phyloP scores from a whole-genome alignment of 1,140 invertebrate species.

The Drosophila busckii region DNA sequence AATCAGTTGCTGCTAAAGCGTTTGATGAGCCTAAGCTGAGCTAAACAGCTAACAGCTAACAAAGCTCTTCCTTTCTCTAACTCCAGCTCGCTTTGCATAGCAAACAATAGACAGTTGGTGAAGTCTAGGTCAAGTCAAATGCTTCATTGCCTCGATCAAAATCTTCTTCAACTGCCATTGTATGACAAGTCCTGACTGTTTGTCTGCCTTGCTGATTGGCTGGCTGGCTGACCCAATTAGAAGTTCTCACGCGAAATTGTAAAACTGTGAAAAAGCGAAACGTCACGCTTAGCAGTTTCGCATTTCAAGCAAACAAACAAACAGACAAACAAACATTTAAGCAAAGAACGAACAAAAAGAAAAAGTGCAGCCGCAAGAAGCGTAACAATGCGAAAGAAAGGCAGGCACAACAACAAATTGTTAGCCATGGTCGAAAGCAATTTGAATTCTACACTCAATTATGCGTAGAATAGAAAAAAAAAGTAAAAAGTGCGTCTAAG shows the following conservation, averaged over 20 bases:
- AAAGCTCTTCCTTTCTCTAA: too few species aligned
- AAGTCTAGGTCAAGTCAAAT: conserved; percentile 62
- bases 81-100: too few species aligned
- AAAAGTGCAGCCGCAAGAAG: conserved; percentile 39
- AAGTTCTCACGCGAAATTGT: conserved; percentile 63
- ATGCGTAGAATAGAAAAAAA: conserved; percentile 8
- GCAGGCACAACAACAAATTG: conserved; percentile 26
- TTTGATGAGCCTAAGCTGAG: too few species aligned
- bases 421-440: conserved; percentile 3
- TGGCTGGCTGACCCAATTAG: too few species aligned
- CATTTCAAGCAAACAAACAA: conserved; percentile 56
- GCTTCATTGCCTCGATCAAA: conserved; percentile 61
- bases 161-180: conserved; percentile 32
- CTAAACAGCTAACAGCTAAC: too few species aligned
- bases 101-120: too few species aligned
- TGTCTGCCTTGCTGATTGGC: too few species aligned
- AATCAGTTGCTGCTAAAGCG: too few species aligned
- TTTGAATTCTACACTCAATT: conserved; percentile 15
- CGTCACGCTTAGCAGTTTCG: conserved; percentile 68
- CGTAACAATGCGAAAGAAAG: conserved; percentile 56
- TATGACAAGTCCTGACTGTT: conserved; percentile 43
- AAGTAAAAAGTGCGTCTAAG: neutral
- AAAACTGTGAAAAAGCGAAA: conserved; percentile 50
- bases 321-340: conserved; percentile 55
- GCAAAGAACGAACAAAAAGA: conserved; percentile 13